Base-by-base conservation (phyloP, 1,140 invertebrate genomes). In the Zaprionus nigranus region DNA sequence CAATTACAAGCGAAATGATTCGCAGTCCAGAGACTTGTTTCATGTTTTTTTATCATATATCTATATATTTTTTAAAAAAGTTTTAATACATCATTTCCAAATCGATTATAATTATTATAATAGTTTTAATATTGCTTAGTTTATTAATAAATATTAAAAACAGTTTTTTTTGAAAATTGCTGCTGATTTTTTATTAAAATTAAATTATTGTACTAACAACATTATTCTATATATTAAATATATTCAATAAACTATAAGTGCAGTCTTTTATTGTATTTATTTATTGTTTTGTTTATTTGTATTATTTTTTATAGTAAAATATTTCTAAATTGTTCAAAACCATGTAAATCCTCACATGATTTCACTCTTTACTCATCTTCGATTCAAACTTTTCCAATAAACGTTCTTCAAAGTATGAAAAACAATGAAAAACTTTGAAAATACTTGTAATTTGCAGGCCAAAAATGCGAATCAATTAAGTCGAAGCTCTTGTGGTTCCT, bases 391-490 rank as follows among this genome's bases (percentile, higher is more conserved):
- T 46, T 17, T 17, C 6, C 40, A 46, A 43, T 46, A 46, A 46
- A 17, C n/a, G n/a, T 20, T 7, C 17, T 17, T 46, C 6, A 9
- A 17, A 17, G n/a, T 51, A 51, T 51, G 17, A 6, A 51, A 22
- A 24, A 24, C 20, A 24, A 24, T 22, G 20, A 5, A 51, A 51
- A 51, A 51, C 46, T 51, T 51, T 5, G 17, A 20, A 49, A 51
- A 24, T 51, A 51, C 22, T 51, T 24, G 46, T 22, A 51, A 51
- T 13, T 22, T 36, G 6, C 7, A n/a, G 12, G 5, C 60, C 46
- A 51, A 24, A 43, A 40, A 38, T 38, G 22, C 20, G 15, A 22
- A 26, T 40, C 36, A 59, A 59, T 59, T 59, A 59, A 59, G 30
- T 40, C 34, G 9, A 40, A 38, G 15, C 36, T 15, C 22, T 9